Percentiles rank a stretch among this genome's conserved stretches.
Conservation (phyloP, 2,888 invertebrate genomes). For the Acanthosepion pharaonis region DNA sequence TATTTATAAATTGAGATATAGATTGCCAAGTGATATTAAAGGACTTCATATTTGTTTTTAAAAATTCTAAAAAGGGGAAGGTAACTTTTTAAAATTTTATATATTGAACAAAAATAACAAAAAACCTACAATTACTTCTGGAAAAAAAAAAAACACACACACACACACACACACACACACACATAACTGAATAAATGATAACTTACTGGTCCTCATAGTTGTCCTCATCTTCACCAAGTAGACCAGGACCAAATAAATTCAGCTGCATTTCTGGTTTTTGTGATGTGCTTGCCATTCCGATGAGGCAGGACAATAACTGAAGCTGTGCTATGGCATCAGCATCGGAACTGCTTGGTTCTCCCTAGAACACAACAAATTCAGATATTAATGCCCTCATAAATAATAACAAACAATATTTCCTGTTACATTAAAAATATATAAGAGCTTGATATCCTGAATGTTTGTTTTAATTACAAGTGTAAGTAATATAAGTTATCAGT, state of each 20-base stretch:
- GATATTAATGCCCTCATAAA: background rate
- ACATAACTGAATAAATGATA: background rate
- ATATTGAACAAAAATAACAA: too few species aligned
- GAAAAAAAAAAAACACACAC: background rate
- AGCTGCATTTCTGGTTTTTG: constrained; percentile 68
- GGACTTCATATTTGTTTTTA: too few species aligned
- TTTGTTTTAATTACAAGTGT: too few species aligned
- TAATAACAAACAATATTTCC: too few species aligned
- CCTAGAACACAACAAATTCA: background rate
- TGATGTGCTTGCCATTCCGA: constrained; percentile 63
- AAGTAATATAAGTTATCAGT: too few species aligned
- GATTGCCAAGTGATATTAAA: too few species aligned
- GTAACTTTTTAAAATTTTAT: too few species aligned
- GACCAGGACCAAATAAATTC: constrained; percentile 68
- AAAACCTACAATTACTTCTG: too few species aligned
- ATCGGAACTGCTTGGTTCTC: constrained; percentile 68
- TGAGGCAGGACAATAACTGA: constrained; percentile 72
- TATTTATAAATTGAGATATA: too few species aligned
- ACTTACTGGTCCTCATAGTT: constrained; percentile 47
- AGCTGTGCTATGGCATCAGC: constrained; percentile 74
- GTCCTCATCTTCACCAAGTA: constrained; percentile 55
- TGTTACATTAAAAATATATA: too few species aligned
- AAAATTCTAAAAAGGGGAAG: too few species aligned
- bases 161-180: background rate
- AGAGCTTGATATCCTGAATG: too few species aligned